Conservation (phyloP, 2,888 invertebrate species). For the Muscina levida region DNA sequence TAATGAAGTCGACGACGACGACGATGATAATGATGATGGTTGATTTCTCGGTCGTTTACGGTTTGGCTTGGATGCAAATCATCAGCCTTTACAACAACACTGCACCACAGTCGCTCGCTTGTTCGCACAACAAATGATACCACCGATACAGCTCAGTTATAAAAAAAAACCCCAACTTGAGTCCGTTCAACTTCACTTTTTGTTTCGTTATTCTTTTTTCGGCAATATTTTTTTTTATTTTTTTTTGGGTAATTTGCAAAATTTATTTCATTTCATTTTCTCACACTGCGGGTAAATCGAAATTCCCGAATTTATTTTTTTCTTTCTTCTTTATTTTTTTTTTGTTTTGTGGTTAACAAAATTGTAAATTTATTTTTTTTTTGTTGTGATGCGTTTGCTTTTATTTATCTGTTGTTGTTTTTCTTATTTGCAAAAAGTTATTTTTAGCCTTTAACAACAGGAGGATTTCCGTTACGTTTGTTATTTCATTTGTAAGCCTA, state of each 20-base stretch:
- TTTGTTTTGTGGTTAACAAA: conserved; percentile 3
- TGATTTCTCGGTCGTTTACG: conserved; percentile 20
- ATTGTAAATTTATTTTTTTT: conserved; percentile 14
- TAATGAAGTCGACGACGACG: not conserved
- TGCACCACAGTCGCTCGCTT: not conserved
- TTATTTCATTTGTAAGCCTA: conserved; percentile 5
- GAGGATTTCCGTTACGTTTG: conserved; percentile 43
- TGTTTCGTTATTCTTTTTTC: conserved; percentile 28
- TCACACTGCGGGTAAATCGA: not conserved
- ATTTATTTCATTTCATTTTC: conserved; percentile 34
- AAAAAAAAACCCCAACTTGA: conserved; percentile 36
- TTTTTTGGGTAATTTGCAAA: conserved; percentile 29
- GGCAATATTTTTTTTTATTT: conserved; percentile 17
- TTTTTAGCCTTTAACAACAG: conserved; percentile 7
- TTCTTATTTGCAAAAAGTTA: not conserved
- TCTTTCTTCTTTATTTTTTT: conserved; percentile 21
- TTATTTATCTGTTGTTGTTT: not conserved
- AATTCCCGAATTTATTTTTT: conserved; percentile 24
- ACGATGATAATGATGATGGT: conserved; percentile 5
- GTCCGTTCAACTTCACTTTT: conserved; percentile 64
- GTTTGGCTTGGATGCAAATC: conserved; percentile 60
- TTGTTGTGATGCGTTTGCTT: conserved; percentile 1
- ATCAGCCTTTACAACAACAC: conserved; percentile 31
- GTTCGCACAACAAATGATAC: conserved; percentile 19
- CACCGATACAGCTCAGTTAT: not conserved